Percentiles rank a stretch among this genome's conserved stretches.
phyloP scores from a whole-genome alignment of 2,797 vertebrate species.

The Chlorospingus semifuscus region DNA sequence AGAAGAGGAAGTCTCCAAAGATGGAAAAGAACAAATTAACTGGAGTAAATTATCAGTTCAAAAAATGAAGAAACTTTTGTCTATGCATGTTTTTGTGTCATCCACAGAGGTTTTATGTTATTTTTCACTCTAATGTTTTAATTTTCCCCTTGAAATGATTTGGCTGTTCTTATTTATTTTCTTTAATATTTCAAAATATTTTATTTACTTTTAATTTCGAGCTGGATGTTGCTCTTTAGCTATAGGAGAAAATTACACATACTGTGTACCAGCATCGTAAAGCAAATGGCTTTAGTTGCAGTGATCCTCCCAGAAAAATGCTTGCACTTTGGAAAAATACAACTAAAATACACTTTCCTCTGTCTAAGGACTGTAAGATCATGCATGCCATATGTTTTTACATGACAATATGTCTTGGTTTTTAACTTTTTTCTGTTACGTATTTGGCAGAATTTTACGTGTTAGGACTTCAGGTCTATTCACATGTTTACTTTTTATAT shows the following conservation, averaged over 20 bases:
- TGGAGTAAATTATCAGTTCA: not conserved
- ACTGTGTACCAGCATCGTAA: not conserved
- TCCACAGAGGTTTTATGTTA: not conserved
- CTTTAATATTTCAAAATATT: not conserved
- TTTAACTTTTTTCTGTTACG: not conserved
- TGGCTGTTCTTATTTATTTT: not conserved
- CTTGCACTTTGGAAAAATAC: not conserved
- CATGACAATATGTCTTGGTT: not conserved
- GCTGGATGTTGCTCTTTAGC: accelerated
- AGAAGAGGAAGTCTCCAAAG: not conserved
- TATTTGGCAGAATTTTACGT: not conserved
- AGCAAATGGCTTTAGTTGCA: not conserved
- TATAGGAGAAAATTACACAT: not conserved
- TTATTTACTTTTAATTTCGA: not conserved
- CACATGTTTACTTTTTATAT: not conserved
- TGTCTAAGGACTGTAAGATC: not conserved
- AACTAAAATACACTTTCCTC: not conserved
- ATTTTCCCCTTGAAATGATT: not conserved
- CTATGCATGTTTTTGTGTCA: not conserved
- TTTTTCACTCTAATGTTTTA: not conserved
- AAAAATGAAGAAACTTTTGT: not conserved
- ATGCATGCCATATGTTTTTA: not conserved
- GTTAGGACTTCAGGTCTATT: not conserved
- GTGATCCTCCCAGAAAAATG: not conserved
- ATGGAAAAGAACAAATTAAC: not conserved